These are phyloP conservation scores for Pipistrellus kuhlii DNA, from an alignment of 2,797 vertebrate genomes.

Conservation along the genomic window DNA sequence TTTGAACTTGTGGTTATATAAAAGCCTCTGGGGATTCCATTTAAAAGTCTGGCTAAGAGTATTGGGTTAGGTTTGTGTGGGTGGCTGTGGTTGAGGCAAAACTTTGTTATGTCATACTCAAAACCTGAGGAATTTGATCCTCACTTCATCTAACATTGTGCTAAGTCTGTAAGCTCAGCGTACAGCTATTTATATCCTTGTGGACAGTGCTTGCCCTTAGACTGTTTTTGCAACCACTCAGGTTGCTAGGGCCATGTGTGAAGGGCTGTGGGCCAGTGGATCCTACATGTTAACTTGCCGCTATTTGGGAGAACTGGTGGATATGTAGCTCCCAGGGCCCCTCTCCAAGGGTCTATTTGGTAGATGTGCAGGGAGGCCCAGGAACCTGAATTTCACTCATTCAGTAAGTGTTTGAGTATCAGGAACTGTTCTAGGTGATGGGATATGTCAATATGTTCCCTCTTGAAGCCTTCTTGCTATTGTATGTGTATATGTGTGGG, in stretches of 20 bases:
- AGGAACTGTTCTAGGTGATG: background rate
- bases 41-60: conserved; percentile 7
- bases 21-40: background rate
- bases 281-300: background rate
- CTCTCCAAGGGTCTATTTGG: background rate
- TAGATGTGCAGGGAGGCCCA: background rate
- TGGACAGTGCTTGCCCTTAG: background rate
- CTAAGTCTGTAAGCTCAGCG: background rate
- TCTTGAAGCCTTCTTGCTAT: background rate
- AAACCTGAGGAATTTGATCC: conserved; percentile 12
- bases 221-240: conserved; percentile 27
- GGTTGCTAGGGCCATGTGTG: background rate
- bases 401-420: background rate
- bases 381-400: background rate
- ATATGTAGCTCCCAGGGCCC: background rate
- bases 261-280: background rate
- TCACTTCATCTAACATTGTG: background rate
- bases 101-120: background rate
- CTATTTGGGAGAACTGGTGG: background rate
- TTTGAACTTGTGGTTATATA: conserved; percentile 30
- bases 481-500: background rate
- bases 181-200: conserved; percentile 17
- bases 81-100: conserved; percentile 6
- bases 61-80: conserved; percentile 17
- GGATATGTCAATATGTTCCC: background rate